These are phyloP conservation scores for Aotus griseimembra DNA, from an alignment of 2,797 vertebrate species.

Conservation along the genomic window DNA sequence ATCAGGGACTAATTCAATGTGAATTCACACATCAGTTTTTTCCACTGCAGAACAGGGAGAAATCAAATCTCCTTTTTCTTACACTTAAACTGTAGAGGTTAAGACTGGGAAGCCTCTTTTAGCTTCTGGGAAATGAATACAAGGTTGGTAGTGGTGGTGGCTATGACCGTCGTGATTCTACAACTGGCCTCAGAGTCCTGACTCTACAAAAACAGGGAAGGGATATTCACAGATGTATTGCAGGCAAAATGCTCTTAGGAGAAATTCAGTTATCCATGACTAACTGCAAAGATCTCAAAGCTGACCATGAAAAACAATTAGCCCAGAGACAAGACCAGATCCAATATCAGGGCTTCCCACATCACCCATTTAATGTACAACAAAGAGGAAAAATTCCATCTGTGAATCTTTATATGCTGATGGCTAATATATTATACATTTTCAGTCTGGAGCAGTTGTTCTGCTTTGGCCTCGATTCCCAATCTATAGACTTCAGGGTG, in stretches of 20 bases:
- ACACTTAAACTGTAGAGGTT: background rate
- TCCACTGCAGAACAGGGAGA: background rate
- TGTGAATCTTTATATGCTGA: background rate
- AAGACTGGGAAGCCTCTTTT: background rate
- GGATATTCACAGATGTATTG: background rate
- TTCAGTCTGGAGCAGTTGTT: background rate
- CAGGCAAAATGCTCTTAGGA: background rate
- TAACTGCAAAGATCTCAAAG: slow-evolving; percentile 32
- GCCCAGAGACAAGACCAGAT: slow-evolving; percentile 1
- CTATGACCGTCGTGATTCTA: background rate
- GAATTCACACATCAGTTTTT: background rate
- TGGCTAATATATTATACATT: background rate
- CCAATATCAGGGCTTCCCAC: background rate
- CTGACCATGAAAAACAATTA: background rate
- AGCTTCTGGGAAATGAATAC: background rate
- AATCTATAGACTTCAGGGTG: background rate
- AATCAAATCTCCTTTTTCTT: background rate
- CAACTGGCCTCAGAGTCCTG: background rate
- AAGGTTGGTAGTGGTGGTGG: background rate
- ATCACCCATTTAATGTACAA: background rate
- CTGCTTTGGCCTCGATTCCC: background rate
- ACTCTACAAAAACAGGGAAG: background rate
- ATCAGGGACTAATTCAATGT: background rate
- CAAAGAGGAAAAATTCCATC: background rate
- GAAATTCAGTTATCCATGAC: slow-evolving; percentile 6